Base-by-base conservation (phyloP, 1,140 invertebrate species). In the Ceratina calcarata region DNA sequence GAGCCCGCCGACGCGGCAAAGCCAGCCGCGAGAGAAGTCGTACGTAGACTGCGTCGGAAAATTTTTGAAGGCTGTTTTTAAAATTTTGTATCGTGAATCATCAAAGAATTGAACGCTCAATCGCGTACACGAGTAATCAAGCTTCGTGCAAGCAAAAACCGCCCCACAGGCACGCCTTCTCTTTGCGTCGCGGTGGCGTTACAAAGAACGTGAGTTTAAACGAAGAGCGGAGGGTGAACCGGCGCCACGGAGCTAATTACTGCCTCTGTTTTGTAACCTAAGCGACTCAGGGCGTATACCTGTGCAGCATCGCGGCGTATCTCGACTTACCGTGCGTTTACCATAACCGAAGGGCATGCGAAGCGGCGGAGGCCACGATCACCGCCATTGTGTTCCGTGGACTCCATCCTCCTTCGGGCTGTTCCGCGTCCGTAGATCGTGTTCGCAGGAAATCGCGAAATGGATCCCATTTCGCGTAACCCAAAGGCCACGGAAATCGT, bases 261-360 rank as follows among this genome's bases (percentile, higher is more conserved):
- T 80, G 72, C 67, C 80, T 85, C 78, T 87, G 88, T 90, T 91
- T 91, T 90, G 90, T 89, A 92, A 91, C 83, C 84, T 87, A 87
- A 90, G 88, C 84, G 71, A 81, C 84, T 78, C 58, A 78, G 73
- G 77, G 77, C 73, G 51, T 86, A 70, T 86, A 86, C 71, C 78
- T 81, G 64, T 66, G 61, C 70, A 78, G 53, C n/a, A 76, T 86
- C 61, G 61, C 70, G 73, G 53, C n/a, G 78, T 86, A 88, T 82
- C 83, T 91, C 84, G 79, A 84, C 77, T 91, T 91, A 91, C 86
- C 70, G 58, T 78, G 64, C 80, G 76, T 89, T 87, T 83, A 74
- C 79, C 75, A 87, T 88, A 82, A 87, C 89, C 87, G 74, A 72
- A 72, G 85, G 85, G 76, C 60, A 82, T 78, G 78, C 55, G 68